phyloP scores from a whole-genome alignment of 2,797 vertebrate genomes.

The Merluccius polli region DNA sequence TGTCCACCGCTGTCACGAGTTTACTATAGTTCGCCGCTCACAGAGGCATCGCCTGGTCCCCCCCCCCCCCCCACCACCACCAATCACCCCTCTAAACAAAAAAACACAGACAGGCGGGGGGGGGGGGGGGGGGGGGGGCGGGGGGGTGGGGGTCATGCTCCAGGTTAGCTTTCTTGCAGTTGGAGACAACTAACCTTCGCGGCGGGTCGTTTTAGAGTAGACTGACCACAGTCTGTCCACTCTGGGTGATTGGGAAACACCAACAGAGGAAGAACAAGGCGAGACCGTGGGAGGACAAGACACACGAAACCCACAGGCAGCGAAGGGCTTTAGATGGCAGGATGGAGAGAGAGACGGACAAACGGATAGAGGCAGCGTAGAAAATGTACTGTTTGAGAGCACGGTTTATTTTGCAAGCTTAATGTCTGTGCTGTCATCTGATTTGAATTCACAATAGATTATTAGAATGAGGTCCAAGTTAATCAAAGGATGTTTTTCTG shows the following conservation, averaged over 20 bases:
- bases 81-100: too few species aligned
- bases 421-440: neutral
- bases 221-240: too few species aligned
- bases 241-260: neutral
- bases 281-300: neutral
- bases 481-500: neutral
- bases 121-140: too few species aligned
- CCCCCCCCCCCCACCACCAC: too few species aligned
- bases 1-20: conserved; percentile 60
- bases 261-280: neutral
- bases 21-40: conserved; percentile 65
- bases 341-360: neutral
- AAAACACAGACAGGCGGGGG: too few species aligned
- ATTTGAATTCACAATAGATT: neutral
- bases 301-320: too few species aligned
- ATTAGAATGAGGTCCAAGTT: neutral
- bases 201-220: neutral
- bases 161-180: neutral
- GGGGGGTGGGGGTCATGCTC: too few species aligned
- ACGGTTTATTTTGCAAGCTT: neutral
- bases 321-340: neutral
- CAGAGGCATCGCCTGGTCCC: conserved; percentile 20
- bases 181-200: neutral
- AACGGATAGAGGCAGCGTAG: neutral
- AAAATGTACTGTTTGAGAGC: too few species aligned